These are phyloP conservation scores for Eira barbara DNA, from an alignment of 2,113 vertebrate genomes.

Conservation along the genomic window DNA sequence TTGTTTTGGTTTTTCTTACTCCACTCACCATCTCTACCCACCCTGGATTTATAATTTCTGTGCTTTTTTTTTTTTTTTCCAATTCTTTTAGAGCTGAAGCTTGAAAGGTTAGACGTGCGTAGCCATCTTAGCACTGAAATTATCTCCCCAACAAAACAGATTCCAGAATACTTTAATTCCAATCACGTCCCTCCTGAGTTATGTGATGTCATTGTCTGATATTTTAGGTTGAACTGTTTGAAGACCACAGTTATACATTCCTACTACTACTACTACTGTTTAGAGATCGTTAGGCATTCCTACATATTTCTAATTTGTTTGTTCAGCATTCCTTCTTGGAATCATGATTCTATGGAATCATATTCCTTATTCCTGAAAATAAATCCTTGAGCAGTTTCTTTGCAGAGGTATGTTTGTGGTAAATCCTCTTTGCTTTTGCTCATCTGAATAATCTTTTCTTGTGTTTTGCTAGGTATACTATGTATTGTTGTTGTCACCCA, in stretches of 20 bases:
- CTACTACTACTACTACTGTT: neutral
- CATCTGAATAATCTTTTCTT: neutral
- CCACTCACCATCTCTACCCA: neutral
- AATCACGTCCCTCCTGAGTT: neutral
- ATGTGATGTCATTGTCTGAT: neutral
- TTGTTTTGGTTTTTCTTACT: neutral
- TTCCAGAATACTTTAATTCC: neutral
- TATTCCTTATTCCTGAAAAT: neutral
- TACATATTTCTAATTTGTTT: neutral
- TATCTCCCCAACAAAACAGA: neutral
- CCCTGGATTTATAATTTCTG: neutral
- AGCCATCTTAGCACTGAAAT: neutral
- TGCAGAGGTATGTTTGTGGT: neutral
- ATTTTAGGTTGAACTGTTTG: neutral
- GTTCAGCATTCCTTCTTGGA: neutral
- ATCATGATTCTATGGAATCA: neutral
- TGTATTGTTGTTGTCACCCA: neutral
- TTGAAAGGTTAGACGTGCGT: neutral
- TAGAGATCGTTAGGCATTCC: neutral
- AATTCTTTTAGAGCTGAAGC: neutral
- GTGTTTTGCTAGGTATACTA: neutral
- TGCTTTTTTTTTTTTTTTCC: neutral
- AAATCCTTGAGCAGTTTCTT: neutral
- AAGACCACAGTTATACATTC: neutral
- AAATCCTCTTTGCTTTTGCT: neutral